Evolutionary conservation across 2,113 vertebrate species (phyloP), one percentile per base, ranked within the genome.

Genomic region (Conger conger): DNA sequence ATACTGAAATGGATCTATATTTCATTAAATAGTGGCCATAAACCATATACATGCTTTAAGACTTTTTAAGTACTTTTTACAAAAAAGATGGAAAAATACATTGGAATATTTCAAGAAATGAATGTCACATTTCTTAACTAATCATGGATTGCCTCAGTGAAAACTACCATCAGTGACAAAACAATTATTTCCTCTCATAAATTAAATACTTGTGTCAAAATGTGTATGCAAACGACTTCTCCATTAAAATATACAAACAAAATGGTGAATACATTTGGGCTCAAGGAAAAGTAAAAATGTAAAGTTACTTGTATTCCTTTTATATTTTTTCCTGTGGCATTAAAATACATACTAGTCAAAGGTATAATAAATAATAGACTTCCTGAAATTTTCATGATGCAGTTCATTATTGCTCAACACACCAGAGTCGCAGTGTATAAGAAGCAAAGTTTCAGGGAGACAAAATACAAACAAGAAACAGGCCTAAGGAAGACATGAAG

Each of bases 401-500:
- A 35, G 7, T 27, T 1, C 23, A 6, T 5, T 57, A 84, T 91
- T 91, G 18, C 90, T 60, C 87, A 91, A 91, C 86, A 88, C 45
- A 0, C 42, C 82, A 18, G 0, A 37, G n/a, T 33, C 20, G 17
- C 36, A 33, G 81, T 2, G 20, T 93, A 92, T 94, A 94, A 86
- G 30, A 42, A 33, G 9, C 36, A 5, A 37, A 30, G 8, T 36
- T 73, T 38, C 53, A 45, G 42, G 33, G n/a, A 1, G n/a, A 68
- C 81, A 42, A 1, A 38, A 36, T 63, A 83, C 76, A 86, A 68
- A 78, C 27, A 83, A n/a, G 42, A 86, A 80, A 79, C 85, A 50
- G 0, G 63, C 42, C 80, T 77, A 38, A 82, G 13, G 15, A 0
- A 87, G 60, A 86, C 83, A 95, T 95, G 95, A 93, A 86, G 87